Base-by-base conservation (phyloP, 2,888 invertebrate genomes). In the Acanthosoma haemorrhoidale region DNA sequence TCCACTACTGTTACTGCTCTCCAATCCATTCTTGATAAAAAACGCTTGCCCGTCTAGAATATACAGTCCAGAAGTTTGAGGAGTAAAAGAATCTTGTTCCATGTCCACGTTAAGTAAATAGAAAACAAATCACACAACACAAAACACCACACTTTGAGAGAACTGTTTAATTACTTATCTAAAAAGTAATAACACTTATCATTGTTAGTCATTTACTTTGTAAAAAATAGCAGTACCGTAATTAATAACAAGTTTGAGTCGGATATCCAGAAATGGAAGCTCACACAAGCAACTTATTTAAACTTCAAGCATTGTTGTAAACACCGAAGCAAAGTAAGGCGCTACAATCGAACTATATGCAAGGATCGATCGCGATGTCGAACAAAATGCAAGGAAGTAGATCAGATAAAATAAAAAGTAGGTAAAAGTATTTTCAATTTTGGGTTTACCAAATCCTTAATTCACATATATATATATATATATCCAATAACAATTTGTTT, bases 11-110 rank as follows among this genome's bases (percentile, higher is more conserved):
- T 18, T 67, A 13, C 34, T 70, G 21, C 64, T 58, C 18, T 61
- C 39, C 18, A 57, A 43, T 13, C 68, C 66, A 38, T 70, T 43
- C 68, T 71, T 70, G 18, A 73, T 36, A 36, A 71, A 39, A 21
- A 70, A 32, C 11, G 71, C 64, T 57, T 71, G 71, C 5, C 73
- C 70, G 58, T 72, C 71, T 3, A 72, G 31, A 66, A 72, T 72
- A 32, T 69, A 68, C 34, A 72, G 36, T 25, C 72, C 64, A 25
- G 63, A 32, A 16, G 29, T 36, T 15, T 36, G 67, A 25, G 66
- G 15, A 31, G 51, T 39, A 25, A 57, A 51, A 36, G 18, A 43
- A 59, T 67, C 66, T 41, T 67, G 61, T n/a, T 70, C 70, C 70
- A 70, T 70, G 57, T 29, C 59, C 4, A 64, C 25, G 25, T 25